phyloP scores from a whole-genome alignment of 2,797 vertebrate genomes.

The Sternarchorhynchus goeldii region DNA sequence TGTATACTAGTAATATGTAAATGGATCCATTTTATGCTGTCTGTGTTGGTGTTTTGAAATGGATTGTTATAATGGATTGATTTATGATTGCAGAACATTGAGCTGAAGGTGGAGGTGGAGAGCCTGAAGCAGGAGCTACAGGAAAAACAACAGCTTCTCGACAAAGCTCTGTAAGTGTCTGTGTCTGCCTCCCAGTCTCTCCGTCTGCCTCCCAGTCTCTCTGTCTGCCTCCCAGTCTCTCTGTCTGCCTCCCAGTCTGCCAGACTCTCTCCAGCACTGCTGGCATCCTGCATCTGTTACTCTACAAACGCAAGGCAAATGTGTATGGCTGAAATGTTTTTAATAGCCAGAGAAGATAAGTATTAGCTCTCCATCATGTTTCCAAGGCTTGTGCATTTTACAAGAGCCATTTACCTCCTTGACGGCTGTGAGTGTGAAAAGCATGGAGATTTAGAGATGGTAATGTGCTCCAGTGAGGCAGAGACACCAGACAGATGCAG shows the following conservation, averaged over 20 bases:
- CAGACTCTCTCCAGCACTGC: neutral
- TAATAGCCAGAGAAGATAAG: neutral
- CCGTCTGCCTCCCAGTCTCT: constrained; percentile 7
- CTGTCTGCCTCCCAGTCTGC: neutral
- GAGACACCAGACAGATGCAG: constrained; percentile 23
- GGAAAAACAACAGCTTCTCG: constrained; percentile 89
- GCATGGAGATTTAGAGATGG: constrained; percentile 18
- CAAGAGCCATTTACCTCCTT: neutral
- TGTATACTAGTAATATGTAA: too few relatives aligned
- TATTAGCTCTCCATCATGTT: neutral
- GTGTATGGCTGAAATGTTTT: neutral
- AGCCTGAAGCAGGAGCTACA: constrained; percentile 96
- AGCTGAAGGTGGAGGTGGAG: constrained; percentile 97
- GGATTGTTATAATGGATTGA: neutral
- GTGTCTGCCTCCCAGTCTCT: constrained; percentile 8
- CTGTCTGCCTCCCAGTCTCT: constrained; percentile 4
- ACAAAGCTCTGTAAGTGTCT: constrained; percentile 87
- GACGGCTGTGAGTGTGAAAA: neutral
- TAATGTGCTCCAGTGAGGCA: constrained; percentile 15
- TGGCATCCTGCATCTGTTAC: constrained; percentile 21
- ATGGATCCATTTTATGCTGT: too few relatives aligned
- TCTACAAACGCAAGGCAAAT: neutral
- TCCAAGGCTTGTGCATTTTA: neutral
- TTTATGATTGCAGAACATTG: constrained; percentile 86
- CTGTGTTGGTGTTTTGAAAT: too few relatives aligned